phyloP scores from a whole-genome alignment of 2,888 invertebrate genomes.

The Eupithecia inturbata region DNA sequence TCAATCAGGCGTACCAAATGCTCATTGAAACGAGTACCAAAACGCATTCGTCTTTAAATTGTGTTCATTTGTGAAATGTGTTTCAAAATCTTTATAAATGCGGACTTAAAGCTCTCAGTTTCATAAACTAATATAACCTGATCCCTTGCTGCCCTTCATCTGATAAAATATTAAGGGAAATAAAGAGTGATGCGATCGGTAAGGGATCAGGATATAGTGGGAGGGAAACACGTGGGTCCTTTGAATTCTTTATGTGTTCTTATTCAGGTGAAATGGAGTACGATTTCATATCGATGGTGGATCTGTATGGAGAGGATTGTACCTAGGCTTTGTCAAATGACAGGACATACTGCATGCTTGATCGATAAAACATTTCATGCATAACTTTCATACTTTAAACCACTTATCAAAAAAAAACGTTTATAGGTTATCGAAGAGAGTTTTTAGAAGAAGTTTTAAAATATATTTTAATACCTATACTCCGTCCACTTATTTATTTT shows the following conservation, averaged over 20 bases:
- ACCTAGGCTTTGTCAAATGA: not conserved
- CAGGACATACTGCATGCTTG: not conserved
- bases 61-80: slow-evolving; percentile 79
- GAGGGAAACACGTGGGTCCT: slow-evolving; percentile 56
- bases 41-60: slow-evolving; percentile 80
- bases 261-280: slow-evolving; percentile 70
- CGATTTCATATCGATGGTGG: slow-evolving; percentile 52
- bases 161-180: slow-evolving; percentile 35
- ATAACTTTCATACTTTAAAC: too few species aligned
- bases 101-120: slow-evolving; percentile 62
- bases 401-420: too few species aligned
- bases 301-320: slow-evolving; percentile 48
- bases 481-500: too few species aligned
- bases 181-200: slow-evolving; percentile 36
- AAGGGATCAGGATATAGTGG: slow-evolving; percentile 58
- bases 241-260: slow-evolving; percentile 64
- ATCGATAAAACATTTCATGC: not conserved
- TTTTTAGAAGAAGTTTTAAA: too few species aligned
- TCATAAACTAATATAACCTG: slow-evolving; percentile 56
- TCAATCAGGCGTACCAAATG: slow-evolving; percentile 64
- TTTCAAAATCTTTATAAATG: slow-evolving; percentile 80
- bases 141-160: slow-evolving; percentile 46
- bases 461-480: too few species aligned
- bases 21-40: slow-evolving; percentile 73
- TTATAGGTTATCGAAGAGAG: too few species aligned